These are phyloP conservation scores for Montipora capitata DNA, from an alignment of 92 coral and sea anemone species.

Conservation along the genomic window DNA sequence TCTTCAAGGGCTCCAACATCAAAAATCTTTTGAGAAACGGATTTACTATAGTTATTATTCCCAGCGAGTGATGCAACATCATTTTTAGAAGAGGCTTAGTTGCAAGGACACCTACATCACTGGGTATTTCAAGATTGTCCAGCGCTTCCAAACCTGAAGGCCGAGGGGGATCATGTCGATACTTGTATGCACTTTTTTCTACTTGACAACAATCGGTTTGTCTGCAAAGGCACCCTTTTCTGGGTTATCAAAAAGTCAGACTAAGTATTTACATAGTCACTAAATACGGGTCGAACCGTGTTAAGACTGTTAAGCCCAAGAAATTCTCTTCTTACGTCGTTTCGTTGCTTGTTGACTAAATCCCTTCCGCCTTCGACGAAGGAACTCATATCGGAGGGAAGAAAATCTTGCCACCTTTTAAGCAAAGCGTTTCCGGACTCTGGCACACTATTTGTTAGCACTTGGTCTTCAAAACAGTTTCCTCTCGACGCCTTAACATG, in stretches of 20 bases:
- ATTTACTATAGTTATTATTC: background rate
- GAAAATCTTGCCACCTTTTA: slow-evolving; percentile 76
- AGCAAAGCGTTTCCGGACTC: slow-evolving; percentile 62
- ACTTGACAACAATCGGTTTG: slow-evolving; percentile 29
- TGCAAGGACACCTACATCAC: background rate
- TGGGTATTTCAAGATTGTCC: background rate
- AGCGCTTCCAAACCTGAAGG: background rate
- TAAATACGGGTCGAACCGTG: background rate
- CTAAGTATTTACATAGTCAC: background rate
- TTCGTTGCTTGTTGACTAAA: slow-evolving; percentile 55
- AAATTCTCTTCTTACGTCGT: slow-evolving; percentile 70
- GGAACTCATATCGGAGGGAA: slow-evolving; percentile 58
- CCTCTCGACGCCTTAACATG: slow-evolving; percentile 66
- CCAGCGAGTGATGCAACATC: background rate
- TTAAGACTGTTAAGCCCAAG: slow-evolving; percentile 69
- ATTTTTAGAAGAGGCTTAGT: background rate
- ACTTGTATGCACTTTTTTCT: slow-evolving; percentile 22
- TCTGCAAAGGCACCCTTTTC: background rate
- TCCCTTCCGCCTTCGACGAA: slow-evolving; percentile 70
- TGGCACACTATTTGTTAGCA: slow-evolving; percentile 60
- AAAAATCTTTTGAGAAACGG: slow-evolving; percentile 10
- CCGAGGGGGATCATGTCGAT: slow-evolving; percentile 18
- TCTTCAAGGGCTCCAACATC: background rate
- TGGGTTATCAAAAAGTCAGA: background rate
- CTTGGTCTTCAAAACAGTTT: slow-evolving; percentile 71